Base-by-base conservation (phyloP, 1,140 invertebrate genomes). In the Wiebesia pumilae region DNA sequence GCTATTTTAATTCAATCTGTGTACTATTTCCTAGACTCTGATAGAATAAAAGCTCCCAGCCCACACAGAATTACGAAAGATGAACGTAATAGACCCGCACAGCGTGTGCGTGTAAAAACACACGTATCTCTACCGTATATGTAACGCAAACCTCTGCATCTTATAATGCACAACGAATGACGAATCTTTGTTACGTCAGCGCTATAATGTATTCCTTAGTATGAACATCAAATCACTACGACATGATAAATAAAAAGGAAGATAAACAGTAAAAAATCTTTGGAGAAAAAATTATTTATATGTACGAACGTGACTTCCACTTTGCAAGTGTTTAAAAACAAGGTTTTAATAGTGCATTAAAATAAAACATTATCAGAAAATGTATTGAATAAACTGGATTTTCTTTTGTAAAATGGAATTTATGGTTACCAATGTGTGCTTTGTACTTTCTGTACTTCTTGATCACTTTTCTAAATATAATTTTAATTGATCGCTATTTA, bases 81-180 rank as follows among this genome's bases (percentile, higher is more conserved):
- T 75, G 1, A 75, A 75, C 40, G 71, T 33, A 75, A 75, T 75
- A 75, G 24, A 43, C 21, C n/a, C 21, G 6, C 3, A n/a, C 4
- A 43, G 71, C 43, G 40, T 71, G 19, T 81, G 35, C 33, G 47
- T 40, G 62, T 10, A 3, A 27, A 67, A n/a, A 33, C 14, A 47
- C 38, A 33, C 14, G 38, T 7, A 24, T 19, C 6, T 27, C 35
- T n/a, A 19, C 40, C n/a, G 38, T 62, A 81, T 62, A 47, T 43
- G 62, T 43, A 81, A 69, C 19, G 21, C 62, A 40, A 81, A 77
- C 78, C 7, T 47, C 24, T 67, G 40, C 62, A 81, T 69, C 80
- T 67, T 75, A 43, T 43, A 75, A 75, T 75, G 30, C 71, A 75
- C 21, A 75, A 75, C 40, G 71, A 79, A 54, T 79, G 77, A 79